phyloP scores from a whole-genome alignment of 2,113 vertebrate species.

The Lipophrys pholis region DNA sequence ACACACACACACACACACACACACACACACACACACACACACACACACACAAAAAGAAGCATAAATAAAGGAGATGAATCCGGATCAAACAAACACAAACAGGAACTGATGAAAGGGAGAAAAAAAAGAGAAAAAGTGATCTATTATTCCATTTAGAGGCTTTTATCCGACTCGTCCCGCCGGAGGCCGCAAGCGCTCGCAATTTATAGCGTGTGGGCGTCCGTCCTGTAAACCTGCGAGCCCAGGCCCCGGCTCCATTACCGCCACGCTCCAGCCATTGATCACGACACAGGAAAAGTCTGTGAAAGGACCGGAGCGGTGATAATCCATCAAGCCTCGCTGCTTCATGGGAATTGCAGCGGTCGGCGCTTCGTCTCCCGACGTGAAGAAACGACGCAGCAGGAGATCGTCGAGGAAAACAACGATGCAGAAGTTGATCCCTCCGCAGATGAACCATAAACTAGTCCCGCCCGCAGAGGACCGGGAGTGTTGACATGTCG shows the following conservation, averaged over 20 bases:
- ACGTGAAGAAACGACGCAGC: too few relatives aligned
- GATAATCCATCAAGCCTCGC: neutral
- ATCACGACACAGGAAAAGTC: slow-evolving; percentile 39
- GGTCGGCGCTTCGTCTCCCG: too few relatives aligned
- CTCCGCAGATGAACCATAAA: too few relatives aligned
- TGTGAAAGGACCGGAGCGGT: slow-evolving; percentile 25
- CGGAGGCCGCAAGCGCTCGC: neutral
- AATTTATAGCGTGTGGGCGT: slow-evolving; percentile 32
- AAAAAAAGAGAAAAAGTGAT: slow-evolving; percentile 17
- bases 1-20: neutral
- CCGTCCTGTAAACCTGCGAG: slow-evolving; percentile 17
- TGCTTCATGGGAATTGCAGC: too few relatives aligned
- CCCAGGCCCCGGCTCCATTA: slow-evolving; percentile 16
- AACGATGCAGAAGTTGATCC: too few relatives aligned
- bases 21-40: neutral
- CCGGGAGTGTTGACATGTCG: too few relatives aligned
- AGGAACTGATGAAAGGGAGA: neutral
- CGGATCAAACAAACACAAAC: slow-evolving; percentile 20
- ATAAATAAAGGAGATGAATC: neutral
- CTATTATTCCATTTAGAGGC: slow-evolving; percentile 35
- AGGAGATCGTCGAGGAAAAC: too few relatives aligned
- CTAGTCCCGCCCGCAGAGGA: too few relatives aligned
- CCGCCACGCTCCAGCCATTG: slow-evolving; percentile 35
- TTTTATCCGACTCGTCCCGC: slow-evolving; percentile 20
- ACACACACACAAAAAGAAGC: neutral